Base-by-base conservation (phyloP, 2,888 invertebrate genomes). In the Dexiosoma caninum region DNA sequence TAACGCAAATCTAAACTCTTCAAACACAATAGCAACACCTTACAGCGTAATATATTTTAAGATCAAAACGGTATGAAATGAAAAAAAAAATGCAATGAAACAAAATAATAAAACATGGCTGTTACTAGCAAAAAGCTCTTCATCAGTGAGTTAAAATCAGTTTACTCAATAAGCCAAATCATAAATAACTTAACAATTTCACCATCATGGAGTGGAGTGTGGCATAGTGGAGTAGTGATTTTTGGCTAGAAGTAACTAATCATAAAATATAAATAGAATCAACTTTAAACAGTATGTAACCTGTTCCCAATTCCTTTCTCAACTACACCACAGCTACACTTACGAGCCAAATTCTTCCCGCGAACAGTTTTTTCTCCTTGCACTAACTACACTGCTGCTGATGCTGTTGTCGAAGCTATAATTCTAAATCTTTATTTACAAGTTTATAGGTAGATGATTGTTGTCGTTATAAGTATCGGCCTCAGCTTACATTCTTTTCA, bases 41-140 rank as follows among this genome's bases (percentile, higher is more conserved):
- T 57, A 77, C 57, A 77, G 77, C 77, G 77, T 81, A 77, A 81
- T 81, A 77, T 77, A 81, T 81, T 77, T 74, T 77, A 76, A 69
- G 67, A 72, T 46, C 53, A 64, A 64, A 70, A 46, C 55, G 19
- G 12, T 62, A 62, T 53, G 49, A 59, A 66, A 46, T 40, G 27
- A 57, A 49, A 35, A 76, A 42, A 19, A 4, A 5, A 5, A 5
- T 27, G 27, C 6, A 5, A n/a, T 27, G 3, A 51, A 57, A 37
- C 2, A 51, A 51, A 27, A 27, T 49, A 49, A 16, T 12, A 21
- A 27, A 42, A 19, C 12, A n/a, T n/a, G 19, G n/a, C 14, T 21
- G 14, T n/a, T 9, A 60, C n/a, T 27, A 27, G 27, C n/a, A 42
- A 44, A 60, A 60, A 16, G 42, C 51, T 66, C 6, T 37, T 30